Evolutionary conservation across 2,888 invertebrate species (phyloP), one percentile per base, ranked within the genome.

Genomic region (Mythimna impura): DNA sequence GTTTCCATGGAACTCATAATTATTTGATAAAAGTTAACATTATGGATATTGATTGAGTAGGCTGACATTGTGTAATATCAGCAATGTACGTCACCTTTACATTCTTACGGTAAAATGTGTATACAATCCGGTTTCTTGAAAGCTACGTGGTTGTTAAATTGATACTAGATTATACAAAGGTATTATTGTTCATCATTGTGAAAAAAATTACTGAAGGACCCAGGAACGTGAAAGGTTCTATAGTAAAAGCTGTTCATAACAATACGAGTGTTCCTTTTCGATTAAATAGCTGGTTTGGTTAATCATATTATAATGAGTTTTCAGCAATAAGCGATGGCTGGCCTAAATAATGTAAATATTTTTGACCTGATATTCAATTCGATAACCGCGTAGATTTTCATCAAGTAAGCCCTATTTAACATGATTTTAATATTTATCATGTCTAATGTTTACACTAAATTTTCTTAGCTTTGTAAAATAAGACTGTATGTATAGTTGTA

Each of bases 401-500:
- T 14, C 70, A 34, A 43, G 40, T 30, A 20, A 65, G 40, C 34
- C 62, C 30, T 30, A 54, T 55, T 69, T 54, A 40, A 40, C 60
- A 40, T 40, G 40, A 65, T 63, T 25, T 61, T 55, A 61, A 88
- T 73, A 70, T 79, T 83, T 86, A 83, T 86, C 76, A 84, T 78
- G 84, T 86, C 78, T 87, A 78, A 86, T 83, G 71, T 69, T 84
- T 86, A 84, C 80, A 89, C 86, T 88, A 88, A 80, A 85, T 87
- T 84, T 87, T 86, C 84, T 90, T 90, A 93, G 91, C 89, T 91
- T 90, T 91, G 90, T 92, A 88, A 87, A 90, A 92, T 94, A 94
- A 94, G 95, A 95, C 95, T 95, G 94, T 94, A 93, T 89, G 88
- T 93, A 91, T 88, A 87, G 84, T 81, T 83, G 78, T 89, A 87